Evolutionary conservation across 2,888 invertebrate genomes (phyloP).

Genomic region (Dynastes hyllus): DNA sequence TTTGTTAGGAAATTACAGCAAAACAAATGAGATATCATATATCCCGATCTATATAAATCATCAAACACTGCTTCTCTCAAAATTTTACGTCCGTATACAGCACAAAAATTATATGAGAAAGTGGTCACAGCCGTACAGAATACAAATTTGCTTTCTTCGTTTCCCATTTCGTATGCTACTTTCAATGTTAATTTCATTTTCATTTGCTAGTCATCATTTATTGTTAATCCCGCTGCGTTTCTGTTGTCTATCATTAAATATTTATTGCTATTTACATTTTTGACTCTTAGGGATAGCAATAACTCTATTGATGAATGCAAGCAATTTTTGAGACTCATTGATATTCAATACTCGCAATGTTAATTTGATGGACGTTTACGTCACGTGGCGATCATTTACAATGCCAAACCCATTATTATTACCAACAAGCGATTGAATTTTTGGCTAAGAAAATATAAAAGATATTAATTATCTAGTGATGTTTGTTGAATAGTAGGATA

Average conservation of each 20-base stretch:
- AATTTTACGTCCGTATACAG: neutral
- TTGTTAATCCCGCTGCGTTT: slow-evolving; percentile 3
- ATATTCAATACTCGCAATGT: neutral
- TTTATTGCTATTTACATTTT: neutral
- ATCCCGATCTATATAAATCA: too few relatives aligned
- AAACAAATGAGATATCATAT: too few relatives aligned
- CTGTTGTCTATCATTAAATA: slow-evolving; percentile 2
- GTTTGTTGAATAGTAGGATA: too few relatives aligned
- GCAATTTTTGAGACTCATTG: neutral
- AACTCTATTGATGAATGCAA: neutral
- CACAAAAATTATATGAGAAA: slow-evolving; percentile 28
- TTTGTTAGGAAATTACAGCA: too few relatives aligned
- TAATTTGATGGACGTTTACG: neutral
- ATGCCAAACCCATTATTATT: too few relatives aligned
- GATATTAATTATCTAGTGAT: too few relatives aligned
- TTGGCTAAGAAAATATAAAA: too few relatives aligned
- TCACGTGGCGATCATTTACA: too few relatives aligned
- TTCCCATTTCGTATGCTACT: slow-evolving; percentile 15
- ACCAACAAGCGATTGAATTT: too few relatives aligned
- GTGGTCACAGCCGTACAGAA: slow-evolving; percentile 14
- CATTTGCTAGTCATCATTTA: neutral
- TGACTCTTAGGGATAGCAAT: neutral
- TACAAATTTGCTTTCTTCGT: slow-evolving; percentile 39
- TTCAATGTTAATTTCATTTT: slow-evolving; percentile 23
- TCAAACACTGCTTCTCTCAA: too few relatives aligned